Evolutionary conservation across 1,140 invertebrate species (phyloP).

Genomic region (Drosophila pandora): DNA sequence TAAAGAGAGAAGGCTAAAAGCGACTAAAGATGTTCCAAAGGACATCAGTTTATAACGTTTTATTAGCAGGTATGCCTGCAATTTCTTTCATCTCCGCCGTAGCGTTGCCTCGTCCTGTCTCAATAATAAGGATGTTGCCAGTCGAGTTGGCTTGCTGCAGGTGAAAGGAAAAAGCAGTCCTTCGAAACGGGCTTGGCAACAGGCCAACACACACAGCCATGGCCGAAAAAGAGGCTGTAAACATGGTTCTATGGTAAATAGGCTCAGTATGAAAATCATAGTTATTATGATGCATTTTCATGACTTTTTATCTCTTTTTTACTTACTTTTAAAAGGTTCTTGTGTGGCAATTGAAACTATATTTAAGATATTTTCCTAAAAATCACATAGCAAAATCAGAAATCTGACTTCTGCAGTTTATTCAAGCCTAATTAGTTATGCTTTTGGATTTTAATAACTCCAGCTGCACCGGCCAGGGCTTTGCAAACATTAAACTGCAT

Average conservation of each 20-base stretch:
- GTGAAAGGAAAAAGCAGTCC: conserved; percentile 1
- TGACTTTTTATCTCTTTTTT: neutral
- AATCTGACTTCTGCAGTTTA: neutral
- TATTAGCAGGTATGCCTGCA: conserved; percentile 61
- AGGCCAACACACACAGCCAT: neutral
- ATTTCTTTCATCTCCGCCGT: conserved; percentile 51
- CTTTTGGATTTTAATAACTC: conserved; percentile 49
- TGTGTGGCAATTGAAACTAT: no score
- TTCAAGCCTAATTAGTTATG: conserved; percentile 12
- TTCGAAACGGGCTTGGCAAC: neutral
- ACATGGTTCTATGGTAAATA: neutral
- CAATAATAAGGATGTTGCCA: conserved; percentile 15
- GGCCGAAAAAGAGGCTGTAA: neutral
- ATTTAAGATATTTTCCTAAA: no score
- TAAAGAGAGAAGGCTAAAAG: conserved; percentile 6
- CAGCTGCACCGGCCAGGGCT: conserved; percentile 31
- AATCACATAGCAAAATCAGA: no score
- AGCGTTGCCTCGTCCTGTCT: conserved; percentile 11
- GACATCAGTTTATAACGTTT: conserved; percentile 75
- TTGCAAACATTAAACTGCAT: conserved; percentile 53
- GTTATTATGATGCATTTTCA: neutral
- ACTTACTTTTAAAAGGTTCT: neutral
- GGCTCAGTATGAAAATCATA: neutral
- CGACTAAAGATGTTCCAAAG: conserved; percentile 32
- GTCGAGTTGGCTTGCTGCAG: conserved; percentile 20